Evolutionary conservation across 2,797 vertebrate species (phyloP).

Genomic region (Strix occidentalis): DNA sequence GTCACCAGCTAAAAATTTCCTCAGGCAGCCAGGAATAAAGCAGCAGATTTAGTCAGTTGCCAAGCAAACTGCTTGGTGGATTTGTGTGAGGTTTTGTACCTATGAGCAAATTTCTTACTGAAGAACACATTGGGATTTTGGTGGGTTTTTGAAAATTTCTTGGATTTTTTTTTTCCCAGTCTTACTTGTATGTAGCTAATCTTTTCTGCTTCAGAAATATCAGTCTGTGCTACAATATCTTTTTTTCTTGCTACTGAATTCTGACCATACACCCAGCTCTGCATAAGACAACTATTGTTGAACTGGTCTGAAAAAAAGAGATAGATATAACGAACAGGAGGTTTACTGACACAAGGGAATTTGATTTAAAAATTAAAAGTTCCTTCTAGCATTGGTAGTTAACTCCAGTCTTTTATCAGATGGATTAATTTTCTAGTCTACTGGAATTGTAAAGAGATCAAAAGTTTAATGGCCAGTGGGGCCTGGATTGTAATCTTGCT

Average conservation of each 20-base stretch:
- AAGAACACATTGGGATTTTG: not conserved
- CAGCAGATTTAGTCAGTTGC: not conserved
- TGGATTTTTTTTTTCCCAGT: not conserved
- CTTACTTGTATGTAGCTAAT: not conserved
- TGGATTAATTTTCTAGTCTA: not conserved
- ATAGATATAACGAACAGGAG: not conserved
- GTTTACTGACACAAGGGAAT: not conserved
- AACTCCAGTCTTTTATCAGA: not conserved
- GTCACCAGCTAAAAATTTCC: not conserved
- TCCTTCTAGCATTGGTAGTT: not conserved
- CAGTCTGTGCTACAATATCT: too few relatives aligned
- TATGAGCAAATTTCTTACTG: not conserved
- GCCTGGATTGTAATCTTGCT: not conserved
- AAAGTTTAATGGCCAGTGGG: not conserved
- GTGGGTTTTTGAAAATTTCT: not conserved
- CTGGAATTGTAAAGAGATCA: not conserved
- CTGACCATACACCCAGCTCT: not conserved
- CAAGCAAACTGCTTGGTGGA: not conserved
- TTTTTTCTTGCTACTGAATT: not conserved
- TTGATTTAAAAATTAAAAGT: not conserved
- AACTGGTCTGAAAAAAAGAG: not conserved
- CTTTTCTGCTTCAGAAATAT: not conserved
- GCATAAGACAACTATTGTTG: not conserved
- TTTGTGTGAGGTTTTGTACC: not conserved
- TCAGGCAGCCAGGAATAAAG: not conserved